Conservation (phyloP, 2,113 vertebrate species). For the Sturnus vulgaris region DNA sequence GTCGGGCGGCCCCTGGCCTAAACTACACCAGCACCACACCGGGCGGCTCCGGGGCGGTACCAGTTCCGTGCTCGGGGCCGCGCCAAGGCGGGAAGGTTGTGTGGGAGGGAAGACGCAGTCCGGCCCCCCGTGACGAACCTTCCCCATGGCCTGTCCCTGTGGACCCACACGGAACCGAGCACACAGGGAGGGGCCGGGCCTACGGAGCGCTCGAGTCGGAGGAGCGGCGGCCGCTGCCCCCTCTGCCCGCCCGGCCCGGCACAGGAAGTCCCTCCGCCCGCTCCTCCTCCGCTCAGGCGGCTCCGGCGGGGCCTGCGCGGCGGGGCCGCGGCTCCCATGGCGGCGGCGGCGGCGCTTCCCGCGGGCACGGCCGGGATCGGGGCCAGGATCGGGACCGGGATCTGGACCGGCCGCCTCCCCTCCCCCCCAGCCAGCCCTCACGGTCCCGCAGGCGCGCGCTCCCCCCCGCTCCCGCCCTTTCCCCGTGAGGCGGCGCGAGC, state of each 20-base stretch:
- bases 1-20: rapidly evolving
- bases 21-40: not conserved
- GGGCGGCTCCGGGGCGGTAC: not conserved
- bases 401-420: not conserved
- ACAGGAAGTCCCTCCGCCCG: constrained; percentile 25
- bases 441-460: not conserved
- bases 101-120: not conserved
- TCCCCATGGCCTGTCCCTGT: not conserved
- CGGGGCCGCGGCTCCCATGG: not conserved
- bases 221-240: not conserved
- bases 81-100: not conserved
- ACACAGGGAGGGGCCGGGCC: not conserved
- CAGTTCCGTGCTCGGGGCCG: not conserved
- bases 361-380: not conserved
- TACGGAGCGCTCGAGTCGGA: not conserved
- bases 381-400: no score
- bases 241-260: not conserved
- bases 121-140: not conserved
- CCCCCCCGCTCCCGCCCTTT: not conserved
- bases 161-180: not conserved
- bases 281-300: constrained; percentile 13
- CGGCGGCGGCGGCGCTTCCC: not conserved
- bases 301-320: not conserved
- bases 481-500: not conserved
- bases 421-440: not conserved